Evolutionary conservation across 1,140 invertebrate species (phyloP).

Genomic region (Yoshiicerus persimilis): DNA sequence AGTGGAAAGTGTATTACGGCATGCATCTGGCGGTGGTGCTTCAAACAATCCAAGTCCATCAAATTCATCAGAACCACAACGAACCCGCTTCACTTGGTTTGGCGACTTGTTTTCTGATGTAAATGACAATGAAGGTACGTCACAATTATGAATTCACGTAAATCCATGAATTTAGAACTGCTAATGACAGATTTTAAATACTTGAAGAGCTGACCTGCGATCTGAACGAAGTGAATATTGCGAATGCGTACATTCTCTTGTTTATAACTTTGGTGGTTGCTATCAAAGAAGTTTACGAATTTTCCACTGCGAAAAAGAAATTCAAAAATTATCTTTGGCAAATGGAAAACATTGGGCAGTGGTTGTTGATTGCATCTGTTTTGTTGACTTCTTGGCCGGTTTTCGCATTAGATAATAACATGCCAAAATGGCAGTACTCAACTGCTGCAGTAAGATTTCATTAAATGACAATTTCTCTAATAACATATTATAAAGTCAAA

Average conservation of each 20-base stretch:
- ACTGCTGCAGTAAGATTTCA: constrained; percentile 24
- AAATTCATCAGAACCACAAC: background rate
- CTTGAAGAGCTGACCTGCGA: background rate
- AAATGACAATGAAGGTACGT: background rate
- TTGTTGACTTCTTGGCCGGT: background rate
- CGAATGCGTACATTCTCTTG: background rate
- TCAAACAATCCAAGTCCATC: background rate
- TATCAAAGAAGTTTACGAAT: constrained; percentile 39
- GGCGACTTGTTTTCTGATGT: background rate
- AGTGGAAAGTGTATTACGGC: background rate
- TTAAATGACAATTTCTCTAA: background rate
- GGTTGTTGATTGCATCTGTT: constrained; percentile 17
- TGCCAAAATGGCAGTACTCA: constrained; percentile 40
- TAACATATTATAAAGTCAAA: background rate
- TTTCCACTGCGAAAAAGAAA: background rate
- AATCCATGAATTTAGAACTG: background rate
- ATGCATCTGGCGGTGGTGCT: background rate
- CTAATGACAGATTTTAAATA: background rate
- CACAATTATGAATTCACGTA: background rate
- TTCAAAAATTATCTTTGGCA: constrained; percentile 17
- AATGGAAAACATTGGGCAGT: constrained; percentile 41
- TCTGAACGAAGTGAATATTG: background rate
- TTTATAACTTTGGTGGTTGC: constrained; percentile 7
- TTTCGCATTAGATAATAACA: background rate
- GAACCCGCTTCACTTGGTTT: constrained; percentile 27